phyloP scores from a whole-genome alignment of 2,113 vertebrate species.

The Megalops atlanticus region DNA sequence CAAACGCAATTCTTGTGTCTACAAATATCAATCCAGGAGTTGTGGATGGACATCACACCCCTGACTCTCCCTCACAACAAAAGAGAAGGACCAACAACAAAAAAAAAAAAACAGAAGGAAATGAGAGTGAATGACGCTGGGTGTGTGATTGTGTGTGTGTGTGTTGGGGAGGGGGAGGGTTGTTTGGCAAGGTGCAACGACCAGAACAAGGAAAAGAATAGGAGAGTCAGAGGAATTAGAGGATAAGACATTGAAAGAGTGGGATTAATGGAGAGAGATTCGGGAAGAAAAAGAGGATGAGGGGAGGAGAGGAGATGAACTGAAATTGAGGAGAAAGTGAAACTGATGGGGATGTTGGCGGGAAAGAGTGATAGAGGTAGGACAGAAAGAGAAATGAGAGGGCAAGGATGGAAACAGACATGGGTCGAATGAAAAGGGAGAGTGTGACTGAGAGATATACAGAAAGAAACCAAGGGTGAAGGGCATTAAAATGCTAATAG shows the following conservation, averaged over 20 bases:
- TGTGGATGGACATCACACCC: constrained; percentile 77
- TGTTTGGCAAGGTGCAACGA: constrained; percentile 57
- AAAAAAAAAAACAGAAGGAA: too few relatives aligned
- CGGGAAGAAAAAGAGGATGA: constrained; percentile 23
- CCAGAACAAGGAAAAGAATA: constrained; percentile 49
- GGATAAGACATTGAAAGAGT: constrained; percentile 19
- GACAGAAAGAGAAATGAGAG: not conserved
- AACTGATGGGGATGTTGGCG: constrained; percentile 16
- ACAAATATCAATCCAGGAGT: constrained; percentile 72
- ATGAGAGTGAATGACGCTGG: constrained; percentile 62
- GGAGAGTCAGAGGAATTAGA: constrained; percentile 42
- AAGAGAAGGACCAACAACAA: not conserved
- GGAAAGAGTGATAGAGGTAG: constrained; percentile 8
- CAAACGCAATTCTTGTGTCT: constrained; percentile 81
- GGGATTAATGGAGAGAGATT: constrained; percentile 35
- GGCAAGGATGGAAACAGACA: constrained; percentile 36
- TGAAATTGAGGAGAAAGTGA: not conserved
- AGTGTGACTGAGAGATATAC: constrained; percentile 43
- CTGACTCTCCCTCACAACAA: constrained; percentile 55
- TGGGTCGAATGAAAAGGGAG: constrained; percentile 34
- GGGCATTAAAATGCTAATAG: constrained; percentile 78
- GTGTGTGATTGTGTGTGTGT: constrained; percentile 47
- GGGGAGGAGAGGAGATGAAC: constrained; percentile 13
- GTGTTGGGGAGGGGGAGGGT: constrained; percentile 37
- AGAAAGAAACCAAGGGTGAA: constrained; percentile 65